These are phyloP conservation scores for Tricholaema leucomelas DNA, from an alignment of 2,113 vertebrate species.

Conservation along the genomic window DNA sequence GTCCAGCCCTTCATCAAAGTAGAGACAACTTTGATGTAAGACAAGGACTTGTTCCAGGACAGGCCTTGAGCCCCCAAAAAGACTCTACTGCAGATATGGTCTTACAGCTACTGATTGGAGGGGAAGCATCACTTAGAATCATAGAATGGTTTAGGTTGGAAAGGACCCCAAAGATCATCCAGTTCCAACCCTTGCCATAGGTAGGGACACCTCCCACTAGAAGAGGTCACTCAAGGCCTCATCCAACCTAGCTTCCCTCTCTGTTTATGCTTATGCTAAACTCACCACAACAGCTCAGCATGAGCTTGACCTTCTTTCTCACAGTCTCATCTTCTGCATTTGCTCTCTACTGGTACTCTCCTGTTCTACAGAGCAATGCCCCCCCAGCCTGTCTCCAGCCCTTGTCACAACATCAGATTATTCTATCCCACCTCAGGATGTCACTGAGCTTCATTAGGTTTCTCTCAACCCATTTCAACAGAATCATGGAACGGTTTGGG, in stretches of 20 bases:
- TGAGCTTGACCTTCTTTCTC: background rate
- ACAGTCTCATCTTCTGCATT: rapidly evolving
- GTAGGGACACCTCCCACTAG: too few species aligned
- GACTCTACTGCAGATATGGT: background rate
- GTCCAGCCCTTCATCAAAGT: background rate
- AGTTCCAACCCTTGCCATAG: too few species aligned
- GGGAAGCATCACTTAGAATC: background rate
- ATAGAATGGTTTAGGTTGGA: too few species aligned
- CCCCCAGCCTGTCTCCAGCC: background rate
- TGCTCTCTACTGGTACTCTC: background rate
- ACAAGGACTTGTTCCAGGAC: background rate
- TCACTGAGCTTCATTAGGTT: background rate
- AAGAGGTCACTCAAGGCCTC: too few species aligned
- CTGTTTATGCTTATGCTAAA: background rate
- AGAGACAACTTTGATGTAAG: rapidly evolving
- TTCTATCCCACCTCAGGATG: background rate
- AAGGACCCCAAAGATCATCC: too few species aligned
- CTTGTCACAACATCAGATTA: rapidly evolving
- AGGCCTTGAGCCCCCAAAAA: background rate
- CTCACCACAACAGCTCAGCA: background rate
- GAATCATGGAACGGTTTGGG: too few species aligned
- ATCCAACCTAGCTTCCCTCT: too few species aligned
- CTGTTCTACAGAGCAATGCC: background rate
- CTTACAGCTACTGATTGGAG: background rate
- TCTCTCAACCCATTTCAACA: background rate